These are phyloP conservation scores for Eptesicus fuscus DNA, from an alignment of 2,113 vertebrate genomes.

Conservation along the genomic window DNA sequence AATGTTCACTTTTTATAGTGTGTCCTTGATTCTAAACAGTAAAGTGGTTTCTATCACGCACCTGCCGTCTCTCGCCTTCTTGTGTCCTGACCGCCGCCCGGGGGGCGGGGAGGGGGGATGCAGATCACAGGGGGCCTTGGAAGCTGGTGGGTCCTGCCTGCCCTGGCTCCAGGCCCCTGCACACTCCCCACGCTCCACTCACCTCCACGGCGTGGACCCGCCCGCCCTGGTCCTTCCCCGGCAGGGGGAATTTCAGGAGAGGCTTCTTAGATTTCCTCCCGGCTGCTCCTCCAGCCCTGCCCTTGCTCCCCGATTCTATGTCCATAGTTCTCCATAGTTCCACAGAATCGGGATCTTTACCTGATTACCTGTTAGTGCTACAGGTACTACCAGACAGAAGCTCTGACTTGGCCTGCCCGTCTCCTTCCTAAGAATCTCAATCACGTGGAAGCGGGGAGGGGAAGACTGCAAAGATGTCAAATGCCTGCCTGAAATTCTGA, in stretches of 20 bases:
- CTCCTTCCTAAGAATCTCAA: background rate
- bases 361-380: background rate
- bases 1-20: slow-evolving; percentile 91
- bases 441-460: background rate
- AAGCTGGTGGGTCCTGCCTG: background rate
- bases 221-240: background rate
- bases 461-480: background rate
- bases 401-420: background rate
- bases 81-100: background rate
- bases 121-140: background rate
- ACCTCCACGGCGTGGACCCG: fast-evolving
- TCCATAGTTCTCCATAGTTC: background rate
- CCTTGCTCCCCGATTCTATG: background rate
- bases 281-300: background rate
- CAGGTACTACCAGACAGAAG: background rate
- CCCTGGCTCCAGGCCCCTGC: no score
- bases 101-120: background rate
- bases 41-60: slow-evolving; percentile 89
- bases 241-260: background rate
- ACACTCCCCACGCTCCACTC: no score
- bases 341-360: background rate
- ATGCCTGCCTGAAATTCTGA: background rate
- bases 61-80: slow-evolving; percentile 70
- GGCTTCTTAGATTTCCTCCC: background rate
- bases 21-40: slow-evolving; percentile 89